Evolutionary conservation across 2,113 vertebrate genomes (phyloP).

Genomic region (Haliaeetus leucogaster): DNA sequence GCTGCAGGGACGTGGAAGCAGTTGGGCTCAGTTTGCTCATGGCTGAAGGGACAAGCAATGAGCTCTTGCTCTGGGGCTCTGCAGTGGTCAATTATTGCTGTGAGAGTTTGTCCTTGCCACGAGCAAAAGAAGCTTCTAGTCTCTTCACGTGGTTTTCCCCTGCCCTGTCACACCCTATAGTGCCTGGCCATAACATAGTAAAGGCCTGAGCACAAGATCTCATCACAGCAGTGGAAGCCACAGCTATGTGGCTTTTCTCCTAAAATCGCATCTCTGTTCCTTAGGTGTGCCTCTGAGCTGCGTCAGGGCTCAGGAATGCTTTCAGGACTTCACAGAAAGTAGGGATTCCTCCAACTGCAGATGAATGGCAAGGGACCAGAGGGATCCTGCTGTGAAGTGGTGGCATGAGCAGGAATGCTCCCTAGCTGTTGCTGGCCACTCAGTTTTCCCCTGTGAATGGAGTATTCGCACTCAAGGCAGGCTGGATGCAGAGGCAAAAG

Average conservation of each 20-base stretch:
- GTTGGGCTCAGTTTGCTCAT: background rate
- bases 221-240: background rate
- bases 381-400: background rate
- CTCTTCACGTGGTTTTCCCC: background rate
- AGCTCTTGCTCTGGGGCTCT: background rate
- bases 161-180: background rate
- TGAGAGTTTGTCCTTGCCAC: background rate
- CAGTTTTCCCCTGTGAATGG: background rate
- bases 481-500: background rate
- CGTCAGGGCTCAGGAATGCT: background rate
- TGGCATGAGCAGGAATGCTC: background rate
- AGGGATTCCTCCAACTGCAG: background rate
- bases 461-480: background rate
- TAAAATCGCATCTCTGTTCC: background rate
- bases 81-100: background rate
- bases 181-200: background rate
- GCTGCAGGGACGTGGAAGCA: background rate
- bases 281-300: background rate
- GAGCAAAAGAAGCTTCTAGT: background rate
- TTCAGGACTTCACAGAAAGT: background rate
- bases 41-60: background rate
- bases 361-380: background rate
- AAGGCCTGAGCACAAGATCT: background rate
- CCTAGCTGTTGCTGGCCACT: background rate
- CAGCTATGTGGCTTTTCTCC: slow-evolving; percentile 25